Evolutionary conservation across 2,113 vertebrate species (phyloP), one percentile per base, ranked within the genome.

Genomic region (Chamaea fasciata): DNA sequence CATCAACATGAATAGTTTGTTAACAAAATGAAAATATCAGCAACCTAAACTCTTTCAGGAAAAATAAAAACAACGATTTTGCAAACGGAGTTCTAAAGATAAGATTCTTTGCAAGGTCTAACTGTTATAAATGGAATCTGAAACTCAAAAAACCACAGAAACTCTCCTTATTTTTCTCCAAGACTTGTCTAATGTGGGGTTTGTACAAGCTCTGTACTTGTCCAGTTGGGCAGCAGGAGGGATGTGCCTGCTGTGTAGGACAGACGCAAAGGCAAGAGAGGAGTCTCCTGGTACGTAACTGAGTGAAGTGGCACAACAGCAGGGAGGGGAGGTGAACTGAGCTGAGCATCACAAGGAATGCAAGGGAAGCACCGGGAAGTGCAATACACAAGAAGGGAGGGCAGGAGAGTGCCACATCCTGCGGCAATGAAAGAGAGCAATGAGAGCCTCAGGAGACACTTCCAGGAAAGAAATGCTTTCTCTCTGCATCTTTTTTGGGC

Each of bases 231-330:
- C 73, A 87, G 44, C 55, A 83, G 69, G 35, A 89, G 71, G 33
- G 60, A 65, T 7, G 3, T 1, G 15, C 77, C 42, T n/a, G 53
- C 55, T 62, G 59, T 1, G 9, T 6, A 47, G 55, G 46, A 22
- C 7, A 57, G 55, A 46, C 28, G 30, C 17, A 47, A 31, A 87
- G 49, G 68, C 46, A 87, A 83, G 53, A 22, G 42, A 20, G 50
- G 55, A 65, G 24, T 31, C 11, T 59, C 37, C 39, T 26, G 52
- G 73, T 31, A 42, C 26, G 14, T 2, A 4, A 26, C 35, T 39
- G 41, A 65, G 16, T 9, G 59, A 73, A 60, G 62, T 0, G 35
- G 37, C 1, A 0, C 1, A 1, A n/a, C 1, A 9, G 17, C 42
- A 57, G 42, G 20, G 44, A 76, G 15, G 46, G 20, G 9, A 83